These are phyloP conservation scores for Galagoides demidoff DNA, from an alignment of 2,797 vertebrate species.

Conservation along the genomic window DNA sequence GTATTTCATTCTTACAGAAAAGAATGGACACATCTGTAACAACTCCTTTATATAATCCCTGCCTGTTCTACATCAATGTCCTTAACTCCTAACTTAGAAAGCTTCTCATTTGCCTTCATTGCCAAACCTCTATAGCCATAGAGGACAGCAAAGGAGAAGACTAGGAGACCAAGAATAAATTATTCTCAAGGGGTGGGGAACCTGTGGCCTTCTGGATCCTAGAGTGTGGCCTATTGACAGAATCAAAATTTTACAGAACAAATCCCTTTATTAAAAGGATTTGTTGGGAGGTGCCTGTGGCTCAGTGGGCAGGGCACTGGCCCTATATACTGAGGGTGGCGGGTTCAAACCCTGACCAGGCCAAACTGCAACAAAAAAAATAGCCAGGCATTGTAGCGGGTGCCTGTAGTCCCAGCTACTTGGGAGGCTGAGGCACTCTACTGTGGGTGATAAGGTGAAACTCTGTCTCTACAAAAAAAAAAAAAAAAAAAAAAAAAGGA, in stretches of 20 bases:
- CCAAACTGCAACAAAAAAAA: too few relatives aligned
- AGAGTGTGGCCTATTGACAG: not conserved
- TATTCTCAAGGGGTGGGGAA: not conserved
- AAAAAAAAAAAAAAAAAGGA: too few relatives aligned
- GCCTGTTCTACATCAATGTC: not conserved
- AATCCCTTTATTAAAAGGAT: not conserved
- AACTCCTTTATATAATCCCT: not conserved
- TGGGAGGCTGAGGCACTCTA: too few relatives aligned
- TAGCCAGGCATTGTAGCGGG: too few relatives aligned
- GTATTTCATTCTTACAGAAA: not conserved
- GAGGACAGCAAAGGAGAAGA: not conserved
- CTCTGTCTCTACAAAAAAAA: too few relatives aligned
- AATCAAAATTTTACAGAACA: not conserved
- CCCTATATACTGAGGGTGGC: too few relatives aligned
- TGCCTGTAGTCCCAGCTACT: too few relatives aligned
- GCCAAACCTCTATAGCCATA: not conserved
- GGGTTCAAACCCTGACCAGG: too few relatives aligned
- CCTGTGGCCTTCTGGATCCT: not conserved
- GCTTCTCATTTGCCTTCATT: not conserved
- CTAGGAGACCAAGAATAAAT: not conserved
- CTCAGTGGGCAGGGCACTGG: too few relatives aligned
- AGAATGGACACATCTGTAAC: not conserved
- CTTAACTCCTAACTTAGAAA: conserved; percentile 34
- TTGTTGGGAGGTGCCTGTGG: too few relatives aligned
- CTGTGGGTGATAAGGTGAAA: too few relatives aligned